Conservation (phyloP, 2,113 vertebrate genomes). For the Tragelaphus scriptus region DNA sequence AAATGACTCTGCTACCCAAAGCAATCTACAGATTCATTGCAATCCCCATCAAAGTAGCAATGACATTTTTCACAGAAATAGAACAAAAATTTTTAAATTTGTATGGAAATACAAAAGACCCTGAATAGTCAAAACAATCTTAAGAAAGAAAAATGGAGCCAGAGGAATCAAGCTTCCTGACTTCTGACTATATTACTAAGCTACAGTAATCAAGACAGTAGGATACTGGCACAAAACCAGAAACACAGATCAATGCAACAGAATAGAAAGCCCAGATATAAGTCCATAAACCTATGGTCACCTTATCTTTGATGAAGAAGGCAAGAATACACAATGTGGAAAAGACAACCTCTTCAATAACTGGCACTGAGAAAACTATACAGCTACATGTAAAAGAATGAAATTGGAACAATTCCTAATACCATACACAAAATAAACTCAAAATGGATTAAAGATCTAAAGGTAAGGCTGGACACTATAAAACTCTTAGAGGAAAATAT, state of each 20-base stretch:
- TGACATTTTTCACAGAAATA: neutral
- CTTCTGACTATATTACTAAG: neutral
- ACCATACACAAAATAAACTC: neutral
- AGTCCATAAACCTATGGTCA: neutral
- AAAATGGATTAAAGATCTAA: neutral
- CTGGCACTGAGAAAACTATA: neutral
- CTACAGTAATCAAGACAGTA: neutral
- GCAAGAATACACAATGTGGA: neutral
- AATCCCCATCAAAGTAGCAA: neutral
- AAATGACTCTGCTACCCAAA: neutral
- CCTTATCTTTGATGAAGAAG: neutral
- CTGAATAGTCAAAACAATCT: neutral
- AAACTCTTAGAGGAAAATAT: neutral
- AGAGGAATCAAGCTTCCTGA: neutral
- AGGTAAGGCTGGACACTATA: neutral
- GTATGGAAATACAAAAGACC: neutral
- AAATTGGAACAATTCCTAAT: neutral
- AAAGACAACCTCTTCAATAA: neutral
- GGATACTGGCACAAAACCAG: neutral
- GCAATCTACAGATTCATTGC: neutral
- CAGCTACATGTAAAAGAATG: neutral
- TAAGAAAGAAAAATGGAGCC: neutral
- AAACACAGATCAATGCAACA: neutral
- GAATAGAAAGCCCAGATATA: neutral
- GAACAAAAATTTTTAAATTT: neutral